A percentile compares a stretch with the other conserved stretches of the same genome.
Conservation (phyloP, 2,797 vertebrate genomes). For the Neoniphon sammara region DNA sequence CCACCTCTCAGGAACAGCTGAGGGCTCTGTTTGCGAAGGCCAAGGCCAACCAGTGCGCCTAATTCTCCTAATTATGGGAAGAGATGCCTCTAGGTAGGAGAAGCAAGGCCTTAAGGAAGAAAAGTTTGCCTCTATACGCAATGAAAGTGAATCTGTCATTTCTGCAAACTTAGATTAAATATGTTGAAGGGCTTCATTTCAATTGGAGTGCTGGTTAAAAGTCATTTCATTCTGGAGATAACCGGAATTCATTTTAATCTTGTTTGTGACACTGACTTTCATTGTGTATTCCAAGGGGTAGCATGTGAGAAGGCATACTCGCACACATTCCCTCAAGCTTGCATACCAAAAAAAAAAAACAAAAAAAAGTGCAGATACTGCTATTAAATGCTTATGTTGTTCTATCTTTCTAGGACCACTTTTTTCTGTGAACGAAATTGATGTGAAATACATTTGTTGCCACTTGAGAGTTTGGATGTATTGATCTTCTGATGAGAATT, state of each 20-base stretch:
- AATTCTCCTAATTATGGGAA: background rate
- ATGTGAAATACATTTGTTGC: background rate
- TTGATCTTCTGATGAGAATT: no score
- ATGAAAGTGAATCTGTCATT: background rate
- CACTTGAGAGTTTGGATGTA: no score
- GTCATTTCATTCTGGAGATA: background rate
- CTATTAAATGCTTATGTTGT: constrained; percentile 37
- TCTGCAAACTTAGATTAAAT: background rate
- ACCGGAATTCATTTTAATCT: no score
- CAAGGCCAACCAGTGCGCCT: constrained; percentile 39
- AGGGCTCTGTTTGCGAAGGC: constrained; percentile 87
- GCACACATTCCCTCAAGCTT: constrained; percentile 52
- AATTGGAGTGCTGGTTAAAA: background rate
- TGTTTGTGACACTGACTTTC: no score
- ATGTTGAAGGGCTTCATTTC: background rate
- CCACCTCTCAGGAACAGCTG: constrained; percentile 89
- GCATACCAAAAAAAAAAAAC: constrained; percentile 34
- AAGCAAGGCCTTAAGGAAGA: background rate
- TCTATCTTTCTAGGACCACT: constrained; percentile 59
- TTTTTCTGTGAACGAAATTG: constrained; percentile 34
- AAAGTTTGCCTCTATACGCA: background rate
- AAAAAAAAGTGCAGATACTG: no score
- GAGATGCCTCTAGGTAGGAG: background rate
- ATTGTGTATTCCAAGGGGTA: constrained; percentile 7
- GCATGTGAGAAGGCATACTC: constrained; percentile 22